Base-by-base conservation (phyloP, 2,888 invertebrate genomes). In the Charanyca ferruginea region DNA sequence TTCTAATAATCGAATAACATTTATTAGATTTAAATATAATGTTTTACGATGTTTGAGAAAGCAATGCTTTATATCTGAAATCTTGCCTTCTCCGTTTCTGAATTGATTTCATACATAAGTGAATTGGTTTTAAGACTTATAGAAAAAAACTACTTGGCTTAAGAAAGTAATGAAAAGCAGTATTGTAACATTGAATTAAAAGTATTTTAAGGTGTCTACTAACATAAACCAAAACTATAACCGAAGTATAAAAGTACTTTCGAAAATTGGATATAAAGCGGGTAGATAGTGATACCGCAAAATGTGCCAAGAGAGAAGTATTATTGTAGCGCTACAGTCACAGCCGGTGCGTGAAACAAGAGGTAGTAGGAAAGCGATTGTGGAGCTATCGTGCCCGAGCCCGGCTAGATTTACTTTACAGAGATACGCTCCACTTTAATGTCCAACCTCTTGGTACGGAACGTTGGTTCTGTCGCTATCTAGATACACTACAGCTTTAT, bases 321-420 rank as follows among this genome's bases (percentile, higher is more conserved):
- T 85, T 88, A 85, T 88, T 85, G 77, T 83, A 85, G 84, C 81
- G 83, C 86, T 87, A 80, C 81, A 89, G 87, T 85, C 79, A 86
- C 88, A 90, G 87, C 86, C 90, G 91, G 86, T 89, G 91, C 91
- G 89, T 91, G 90, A 90, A 91, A 91, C 89, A 90, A 91, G 89
- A 89, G 90, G 83, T 85, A 87, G 87, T 86, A 84, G 79, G 77
- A 84, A 86, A 87, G 86, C 89, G 86, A 90, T 89, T 89, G 89
- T 87, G 81, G 79, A 84, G 86, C 90, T 88, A 88, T 89, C 87
- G 83, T 86, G 79, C 72, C 79, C 80, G 78, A 75, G 85, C 84
- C 83, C 84, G 81, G 84, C 84, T 85, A 90, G 90, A 91, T 92
- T 90, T 91, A 91, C 85, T 91, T 88, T 85, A 85, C 84, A 84